Evolutionary conservation across 2,888 invertebrate genomes (phyloP), one percentile per base, ranked within the genome.

Genomic region (Tortrix viridana): DNA sequence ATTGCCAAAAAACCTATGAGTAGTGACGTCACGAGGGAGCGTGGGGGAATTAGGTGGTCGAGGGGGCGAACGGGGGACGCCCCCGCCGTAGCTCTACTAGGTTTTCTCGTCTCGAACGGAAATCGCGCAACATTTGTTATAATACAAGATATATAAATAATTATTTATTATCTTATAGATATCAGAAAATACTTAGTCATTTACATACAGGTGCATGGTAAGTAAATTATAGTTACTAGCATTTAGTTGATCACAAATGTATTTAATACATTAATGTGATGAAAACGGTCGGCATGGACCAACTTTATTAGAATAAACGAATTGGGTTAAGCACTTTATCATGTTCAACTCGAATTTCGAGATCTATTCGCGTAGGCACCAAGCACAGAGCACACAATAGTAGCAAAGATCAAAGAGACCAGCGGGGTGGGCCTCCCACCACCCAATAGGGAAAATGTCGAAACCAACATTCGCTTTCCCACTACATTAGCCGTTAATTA

Each of bases 21-120:
- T 82, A 77, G 88, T 91, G 91, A 92, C 91, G 91, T 91, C 91
- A 91, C 85, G 75, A 80, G 80, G 86, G 84, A 76, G 84, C 83
- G 80, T 83, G 80, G 82, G 85, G 85, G 83, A 86, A 89, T 89
- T 88, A 88, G 88, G 85, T 77, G 71, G 71, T 78, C 73, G 79
- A 74, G 70, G 80, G 68, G 76, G 74, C 56, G 72, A 72, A 69
- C 73, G 80, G 80, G 77, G 80, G 71, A 78, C 70, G 71, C 81
- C 79, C 79, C 80, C 81, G 75, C 75, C 69, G 56, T 22, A 52
- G 72, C 80, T 69, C 78, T 84, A 88, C 84, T 71, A 79, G 14
- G 48, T 61, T 20, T 63, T 70, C 74, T 73, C 77, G 70, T 76
- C 72, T 78, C 74, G 72, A 76, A 75, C 68, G 73, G 68, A 14